phyloP scores from a whole-genome alignment of 2,888 invertebrate species.

The Dusona sp. region DNA sequence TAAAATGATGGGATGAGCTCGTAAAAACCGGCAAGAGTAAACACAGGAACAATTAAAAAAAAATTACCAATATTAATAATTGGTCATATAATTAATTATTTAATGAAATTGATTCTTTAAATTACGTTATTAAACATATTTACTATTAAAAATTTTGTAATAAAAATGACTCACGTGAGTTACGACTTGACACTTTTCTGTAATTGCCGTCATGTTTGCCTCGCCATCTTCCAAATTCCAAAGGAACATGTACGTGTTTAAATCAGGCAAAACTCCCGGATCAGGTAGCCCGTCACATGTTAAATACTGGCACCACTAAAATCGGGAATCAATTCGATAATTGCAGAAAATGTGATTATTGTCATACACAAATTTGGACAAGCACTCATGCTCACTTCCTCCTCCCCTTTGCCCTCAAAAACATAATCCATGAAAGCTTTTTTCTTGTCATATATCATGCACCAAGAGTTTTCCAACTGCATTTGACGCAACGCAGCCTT shows the following conservation, averaged over 20 bases:
- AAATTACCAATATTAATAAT: background rate
- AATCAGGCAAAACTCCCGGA: slow-evolving; percentile 86
- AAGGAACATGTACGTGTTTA: slow-evolving; percentile 87
- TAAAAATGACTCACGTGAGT: slow-evolving; percentile 84
- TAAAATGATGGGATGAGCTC: no score
- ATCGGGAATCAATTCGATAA: background rate
- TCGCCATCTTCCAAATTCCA: slow-evolving; percentile 85
- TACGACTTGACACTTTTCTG: slow-evolving; percentile 85
- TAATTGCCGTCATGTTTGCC: slow-evolving; percentile 84
- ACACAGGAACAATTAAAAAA: no score
- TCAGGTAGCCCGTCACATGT: slow-evolving; percentile 88
- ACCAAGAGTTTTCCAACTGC: slow-evolving; percentile 77
- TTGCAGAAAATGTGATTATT: no score
- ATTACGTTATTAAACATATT: no score
- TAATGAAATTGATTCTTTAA: background rate
- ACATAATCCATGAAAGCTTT: slow-evolving; percentile 74
- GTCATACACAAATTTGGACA: background rate
- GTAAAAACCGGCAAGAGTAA: no score
- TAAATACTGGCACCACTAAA: slow-evolving; percentile 87
- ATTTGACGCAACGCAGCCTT: slow-evolving; percentile 74
- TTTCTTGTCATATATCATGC: slow-evolving; percentile 71
- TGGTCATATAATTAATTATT: background rate
- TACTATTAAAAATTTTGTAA: background rate
- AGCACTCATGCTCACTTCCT: slow-evolving; percentile 75
- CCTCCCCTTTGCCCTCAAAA: slow-evolving; percentile 71